phyloP scores from a whole-genome alignment of 2,797 vertebrate genomes.

The Euthynnus affinis region DNA sequence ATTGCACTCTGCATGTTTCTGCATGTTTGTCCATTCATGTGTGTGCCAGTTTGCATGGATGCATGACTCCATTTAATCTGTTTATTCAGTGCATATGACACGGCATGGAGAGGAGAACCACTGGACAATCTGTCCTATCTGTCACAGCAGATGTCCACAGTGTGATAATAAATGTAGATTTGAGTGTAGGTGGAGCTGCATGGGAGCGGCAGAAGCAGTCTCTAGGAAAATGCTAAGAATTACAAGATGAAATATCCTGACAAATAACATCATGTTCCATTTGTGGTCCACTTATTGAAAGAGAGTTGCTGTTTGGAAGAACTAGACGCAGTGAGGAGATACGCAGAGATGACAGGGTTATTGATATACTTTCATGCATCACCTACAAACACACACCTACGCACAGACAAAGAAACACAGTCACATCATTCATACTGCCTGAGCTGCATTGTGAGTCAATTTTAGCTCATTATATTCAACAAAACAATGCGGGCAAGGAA shows the following conservation, averaged over 20 bases:
- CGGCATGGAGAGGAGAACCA: conserved; percentile 17
- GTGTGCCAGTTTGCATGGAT: conserved; percentile 52
- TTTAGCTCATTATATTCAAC: conserved; percentile 66
- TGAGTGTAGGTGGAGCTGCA: conserved; percentile 8
- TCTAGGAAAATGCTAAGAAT: conserved; percentile 14
- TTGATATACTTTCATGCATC: conserved; percentile 54
- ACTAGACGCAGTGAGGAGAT: conserved; percentile 28
- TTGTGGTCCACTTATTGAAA: conserved; percentile 34
- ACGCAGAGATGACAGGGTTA: conserved; percentile 57
- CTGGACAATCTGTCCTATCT: conserved; percentile 42
- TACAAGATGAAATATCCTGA: conserved; percentile 12
- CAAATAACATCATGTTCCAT: conserved; percentile 25
- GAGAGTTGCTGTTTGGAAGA: conserved; percentile 18
- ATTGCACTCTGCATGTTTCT: conserved; percentile 23
- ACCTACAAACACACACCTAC: conserved; percentile 42
- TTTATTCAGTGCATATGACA: conserved; percentile 47
- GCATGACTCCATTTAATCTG: conserved; percentile 53
- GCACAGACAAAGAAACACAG: conserved; percentile 50
- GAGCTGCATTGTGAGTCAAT: conserved; percentile 54
- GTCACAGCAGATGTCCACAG: conserved; percentile 51
- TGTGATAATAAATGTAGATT: conserved; percentile 15
- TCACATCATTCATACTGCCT: conserved; percentile 54
- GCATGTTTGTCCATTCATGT: conserved; percentile 48
- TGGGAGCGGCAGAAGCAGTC: neutral
- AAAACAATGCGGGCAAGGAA: conserved; percentile 40